Evolutionary conservation across 2,888 invertebrate genomes (phyloP).

Genomic region (Ophonus ardosiacus): DNA sequence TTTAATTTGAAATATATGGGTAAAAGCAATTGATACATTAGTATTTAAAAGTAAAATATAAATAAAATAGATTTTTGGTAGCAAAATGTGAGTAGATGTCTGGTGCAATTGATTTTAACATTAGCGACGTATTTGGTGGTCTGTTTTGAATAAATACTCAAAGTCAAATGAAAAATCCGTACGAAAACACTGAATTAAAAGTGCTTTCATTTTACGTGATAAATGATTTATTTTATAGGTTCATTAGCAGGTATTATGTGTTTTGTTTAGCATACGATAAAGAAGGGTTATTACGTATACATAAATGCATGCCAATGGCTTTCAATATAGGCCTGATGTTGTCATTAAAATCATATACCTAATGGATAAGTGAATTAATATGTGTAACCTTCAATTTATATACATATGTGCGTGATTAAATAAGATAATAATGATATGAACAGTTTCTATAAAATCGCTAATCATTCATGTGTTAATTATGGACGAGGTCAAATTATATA

Average conservation of each 20-base stretch:
- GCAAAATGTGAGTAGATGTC: not conserved
- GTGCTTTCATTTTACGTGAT: slow-evolving; percentile 17
- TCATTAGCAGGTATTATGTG: slow-evolving; percentile 20
- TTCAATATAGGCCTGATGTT: slow-evolving; percentile 15
- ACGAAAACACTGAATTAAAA: slow-evolving; percentile 26
- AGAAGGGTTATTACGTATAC: slow-evolving; percentile 12
- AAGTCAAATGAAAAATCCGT: not conserved
- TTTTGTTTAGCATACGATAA: not conserved
- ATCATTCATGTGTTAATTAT: not conserved
- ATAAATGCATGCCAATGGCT: not conserved
- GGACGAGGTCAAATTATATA: not conserved
- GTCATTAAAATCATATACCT: slow-evolving; percentile 4
- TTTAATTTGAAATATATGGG: no score
- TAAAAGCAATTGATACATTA: no score
- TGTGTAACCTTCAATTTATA: slow-evolving; percentile 6
- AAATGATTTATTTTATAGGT: slow-evolving; percentile 29
- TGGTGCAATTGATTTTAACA: slow-evolving; percentile 15
- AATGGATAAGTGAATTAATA: slow-evolving; percentile 26
- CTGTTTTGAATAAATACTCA: not conserved
- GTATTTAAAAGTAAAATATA: no score
- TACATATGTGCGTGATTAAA: not conserved
- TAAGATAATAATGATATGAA: not conserved
- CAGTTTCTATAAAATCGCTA: not conserved
- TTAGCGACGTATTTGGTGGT: slow-evolving; percentile 1
- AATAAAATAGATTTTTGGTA: not conserved